These are phyloP conservation scores for Cryptus viduatorius DNA, from an alignment of 2,888 invertebrate species.

Conservation along the genomic window DNA sequence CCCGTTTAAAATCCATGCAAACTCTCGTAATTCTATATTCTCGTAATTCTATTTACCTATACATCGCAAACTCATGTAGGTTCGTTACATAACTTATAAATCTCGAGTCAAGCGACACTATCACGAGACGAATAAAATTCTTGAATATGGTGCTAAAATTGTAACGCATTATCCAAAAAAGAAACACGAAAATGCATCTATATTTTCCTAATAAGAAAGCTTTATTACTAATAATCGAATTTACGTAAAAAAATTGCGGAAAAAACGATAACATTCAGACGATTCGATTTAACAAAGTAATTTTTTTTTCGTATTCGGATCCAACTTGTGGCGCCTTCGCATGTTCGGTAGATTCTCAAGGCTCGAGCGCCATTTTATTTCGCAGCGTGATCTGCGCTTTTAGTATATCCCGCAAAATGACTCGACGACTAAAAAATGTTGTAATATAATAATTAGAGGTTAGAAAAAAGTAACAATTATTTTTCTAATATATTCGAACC, in stretches of 20 bases:
- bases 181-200: not conserved
- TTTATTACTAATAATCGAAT: not conserved
- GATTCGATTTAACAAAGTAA: conserved; percentile 5
- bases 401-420: not conserved
- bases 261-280: not conserved
- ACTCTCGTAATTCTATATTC: not conserved
- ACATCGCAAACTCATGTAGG: not conserved
- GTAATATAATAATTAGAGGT: not conserved
- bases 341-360: conserved; percentile 36
- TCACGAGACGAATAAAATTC: not conserved
- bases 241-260: not conserved
- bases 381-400: conserved; percentile 67
- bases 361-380: conserved; percentile 76
- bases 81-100: conserved; percentile 33
- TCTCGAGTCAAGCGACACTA: not conserved
- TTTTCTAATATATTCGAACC: not conserved
- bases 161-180: not conserved
- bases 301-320: conserved; percentile 7
- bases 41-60: no score
- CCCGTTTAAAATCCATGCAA: not conserved
- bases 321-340: conserved; percentile 70
- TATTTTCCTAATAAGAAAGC: not conserved
- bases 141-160: not conserved
- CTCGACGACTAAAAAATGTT: not conserved
- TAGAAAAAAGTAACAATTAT: not conserved